A percentile compares a stretch with the other conserved stretches of the same genome.
Conservation (phyloP, 2,797 vertebrate genomes). For the Falco naumanni region DNA sequence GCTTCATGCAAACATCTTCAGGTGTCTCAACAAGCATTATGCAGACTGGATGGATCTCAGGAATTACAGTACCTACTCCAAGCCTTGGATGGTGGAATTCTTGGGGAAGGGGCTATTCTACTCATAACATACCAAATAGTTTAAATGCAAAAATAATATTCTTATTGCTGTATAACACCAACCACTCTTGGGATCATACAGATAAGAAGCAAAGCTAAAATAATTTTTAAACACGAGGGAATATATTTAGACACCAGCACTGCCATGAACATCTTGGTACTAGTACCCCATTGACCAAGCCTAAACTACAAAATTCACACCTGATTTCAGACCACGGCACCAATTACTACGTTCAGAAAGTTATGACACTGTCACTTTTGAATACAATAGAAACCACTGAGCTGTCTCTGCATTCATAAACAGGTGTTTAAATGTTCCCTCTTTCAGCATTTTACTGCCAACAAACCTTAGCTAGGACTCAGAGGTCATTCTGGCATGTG, state of each 20-base stretch:
- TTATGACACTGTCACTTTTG: background rate
- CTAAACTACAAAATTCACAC: background rate
- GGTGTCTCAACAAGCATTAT: background rate
- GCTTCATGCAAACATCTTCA: background rate
- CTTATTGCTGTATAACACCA: background rate
- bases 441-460: slow-evolving; percentile 44
- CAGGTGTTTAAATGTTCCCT: background rate
- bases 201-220: background rate
- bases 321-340: background rate
- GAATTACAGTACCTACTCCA: background rate
- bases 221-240: background rate
- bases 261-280: background rate
- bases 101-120: background rate
- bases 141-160: background rate
- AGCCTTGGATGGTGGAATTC: background rate
- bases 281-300: background rate
- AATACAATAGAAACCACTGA: background rate
- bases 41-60: background rate
- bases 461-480: background rate
- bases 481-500: background rate
- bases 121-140: background rate
- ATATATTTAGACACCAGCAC: background rate
- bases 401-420: background rate
- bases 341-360: background rate
- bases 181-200: background rate